Evolutionary conservation across 1,140 invertebrate genomes (phyloP).

Genomic region (Penaeus vannamei): DNA sequence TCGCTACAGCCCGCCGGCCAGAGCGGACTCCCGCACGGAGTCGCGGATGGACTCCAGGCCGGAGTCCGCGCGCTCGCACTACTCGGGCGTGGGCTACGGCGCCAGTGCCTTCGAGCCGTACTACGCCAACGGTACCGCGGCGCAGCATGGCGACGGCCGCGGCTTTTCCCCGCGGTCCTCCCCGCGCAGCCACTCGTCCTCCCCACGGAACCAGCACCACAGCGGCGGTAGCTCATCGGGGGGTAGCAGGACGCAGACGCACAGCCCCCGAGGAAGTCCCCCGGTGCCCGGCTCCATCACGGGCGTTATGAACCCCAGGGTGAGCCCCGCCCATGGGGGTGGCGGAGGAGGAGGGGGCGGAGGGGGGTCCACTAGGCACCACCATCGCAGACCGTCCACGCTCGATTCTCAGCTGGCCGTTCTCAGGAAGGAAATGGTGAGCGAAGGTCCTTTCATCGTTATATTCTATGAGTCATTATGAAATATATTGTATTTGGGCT

Average conservation of each 20-base stretch:
- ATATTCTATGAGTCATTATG: background rate
- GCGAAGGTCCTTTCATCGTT: no score
- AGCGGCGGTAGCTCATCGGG: slow-evolving; percentile 36
- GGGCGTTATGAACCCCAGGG: slow-evolving; percentile 45
- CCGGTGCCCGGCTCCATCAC: slow-evolving; percentile 63
- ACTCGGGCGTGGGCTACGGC: slow-evolving; percentile 60
- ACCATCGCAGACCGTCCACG: slow-evolving; percentile 63
- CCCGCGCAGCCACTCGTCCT: slow-evolving; percentile 55
- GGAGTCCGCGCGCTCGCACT: slow-evolving; percentile 58
- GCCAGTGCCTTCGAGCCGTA: slow-evolving; percentile 68
- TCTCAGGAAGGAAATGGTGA: slow-evolving; percentile 70
- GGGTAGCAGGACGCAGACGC: slow-evolving; percentile 14
- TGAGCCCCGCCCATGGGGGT: slow-evolving; percentile 59
- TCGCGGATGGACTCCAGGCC: slow-evolving; percentile 62
- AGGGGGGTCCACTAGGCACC: slow-evolving; percentile 31
- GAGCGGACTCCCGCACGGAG: slow-evolving; percentile 65
- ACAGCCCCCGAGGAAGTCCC: slow-evolving; percentile 58
- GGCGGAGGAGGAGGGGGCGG: slow-evolving; percentile 31
- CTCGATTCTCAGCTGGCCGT: slow-evolving; percentile 70
- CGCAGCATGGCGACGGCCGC: slow-evolving; percentile 35
- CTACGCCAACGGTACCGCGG: slow-evolving; percentile 56
- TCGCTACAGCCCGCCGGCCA: slow-evolving; percentile 63
- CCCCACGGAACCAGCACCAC: slow-evolving; percentile 57
- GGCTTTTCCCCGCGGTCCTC: slow-evolving; percentile 60
- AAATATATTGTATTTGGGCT: background rate